Evolutionary conservation across 2,113 vertebrate genomes (phyloP).

Genomic region (Colinus virginianus): DNA sequence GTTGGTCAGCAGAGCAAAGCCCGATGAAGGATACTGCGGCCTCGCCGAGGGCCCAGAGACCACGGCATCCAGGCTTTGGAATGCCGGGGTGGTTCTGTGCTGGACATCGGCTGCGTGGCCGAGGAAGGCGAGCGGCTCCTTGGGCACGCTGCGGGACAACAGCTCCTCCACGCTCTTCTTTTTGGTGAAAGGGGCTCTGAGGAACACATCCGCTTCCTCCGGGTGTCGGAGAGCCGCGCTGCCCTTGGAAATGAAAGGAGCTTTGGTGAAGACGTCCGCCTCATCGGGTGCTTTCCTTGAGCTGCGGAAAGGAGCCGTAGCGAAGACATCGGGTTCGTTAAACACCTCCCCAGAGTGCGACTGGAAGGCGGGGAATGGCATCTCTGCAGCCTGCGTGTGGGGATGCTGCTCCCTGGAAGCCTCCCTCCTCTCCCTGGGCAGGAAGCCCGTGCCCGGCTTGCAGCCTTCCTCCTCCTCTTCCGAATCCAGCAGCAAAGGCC

Average conservation of each 20-base stretch:
- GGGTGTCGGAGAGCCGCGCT: not conserved
- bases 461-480: constrained; percentile 89
- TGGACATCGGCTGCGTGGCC: constrained; percentile 12
- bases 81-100: not conserved
- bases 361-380: constrained; percentile 34
- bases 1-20: constrained; percentile 34
- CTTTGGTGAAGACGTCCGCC: constrained; percentile 90
- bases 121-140: constrained; percentile 9
- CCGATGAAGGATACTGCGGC: constrained; percentile 17
- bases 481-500: constrained; percentile 91
- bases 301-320: constrained; percentile 87
- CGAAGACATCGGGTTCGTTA: constrained; percentile 83
- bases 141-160: not conserved
- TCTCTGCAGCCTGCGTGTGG: not conserved
- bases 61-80: constrained; percentile 55
- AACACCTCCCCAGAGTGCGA: not conserved
- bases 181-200: constrained; percentile 93
- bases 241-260: constrained; percentile 85
- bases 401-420: not conserved
- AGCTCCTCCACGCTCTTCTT: constrained; percentile 80
- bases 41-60: not conserved
- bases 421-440: not conserved
- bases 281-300: constrained; percentile 73
- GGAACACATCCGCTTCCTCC: constrained; percentile 88
- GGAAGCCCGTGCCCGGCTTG: not conserved